Percentiles rank a stretch among this genome's conserved stretches.
These are phyloP conservation scores for Campylomormyrus numenius DNA, from an alignment of 2,113 vertebrate species.

Conservation along the genomic window DNA sequence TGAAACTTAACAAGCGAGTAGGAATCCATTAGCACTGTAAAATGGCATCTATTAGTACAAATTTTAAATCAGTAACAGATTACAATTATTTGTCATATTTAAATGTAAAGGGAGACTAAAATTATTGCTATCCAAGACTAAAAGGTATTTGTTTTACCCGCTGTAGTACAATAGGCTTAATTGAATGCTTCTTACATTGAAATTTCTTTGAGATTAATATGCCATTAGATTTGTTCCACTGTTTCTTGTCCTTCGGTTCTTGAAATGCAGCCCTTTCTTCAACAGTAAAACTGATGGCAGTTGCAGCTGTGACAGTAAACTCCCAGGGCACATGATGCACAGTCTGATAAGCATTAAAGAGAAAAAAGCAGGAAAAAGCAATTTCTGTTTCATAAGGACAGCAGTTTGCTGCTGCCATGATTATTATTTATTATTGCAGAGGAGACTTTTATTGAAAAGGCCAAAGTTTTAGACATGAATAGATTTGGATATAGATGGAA, in stretches of 20 bases:
- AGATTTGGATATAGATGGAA: not conserved
- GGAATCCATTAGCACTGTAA: not conserved
- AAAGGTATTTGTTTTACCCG: not conserved
- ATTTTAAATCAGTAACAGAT: not conserved
- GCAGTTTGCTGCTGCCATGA: not conserved
- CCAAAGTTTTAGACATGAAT: not conserved
- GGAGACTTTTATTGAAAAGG: not conserved
- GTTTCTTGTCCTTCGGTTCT: slow-evolving; percentile 1
- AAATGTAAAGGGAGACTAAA: not conserved
- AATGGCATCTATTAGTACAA: not conserved
- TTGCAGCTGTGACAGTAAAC: not conserved
- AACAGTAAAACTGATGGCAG: slow-evolving; percentile 14
- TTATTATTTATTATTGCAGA: not conserved
- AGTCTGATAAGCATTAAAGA: slow-evolving; percentile 24
- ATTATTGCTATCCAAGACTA: not conserved
- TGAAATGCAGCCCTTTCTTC: not conserved
- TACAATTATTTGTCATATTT: not conserved
- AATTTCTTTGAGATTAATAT: not conserved
- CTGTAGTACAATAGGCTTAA: not conserved
- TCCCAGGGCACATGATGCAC: slow-evolving; percentile 12
- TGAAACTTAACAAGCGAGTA: not conserved
- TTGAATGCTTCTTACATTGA: not conserved
- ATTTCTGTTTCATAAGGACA: slow-evolving; percentile 18
- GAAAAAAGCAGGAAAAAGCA: not conserved
- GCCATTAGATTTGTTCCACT: slow-evolving; percentile 30